Evolutionary conservation across 2,113 vertebrate species (phyloP), one percentile per base, ranked within the genome.

Genomic region (Semnopithecus entellus): DNA sequence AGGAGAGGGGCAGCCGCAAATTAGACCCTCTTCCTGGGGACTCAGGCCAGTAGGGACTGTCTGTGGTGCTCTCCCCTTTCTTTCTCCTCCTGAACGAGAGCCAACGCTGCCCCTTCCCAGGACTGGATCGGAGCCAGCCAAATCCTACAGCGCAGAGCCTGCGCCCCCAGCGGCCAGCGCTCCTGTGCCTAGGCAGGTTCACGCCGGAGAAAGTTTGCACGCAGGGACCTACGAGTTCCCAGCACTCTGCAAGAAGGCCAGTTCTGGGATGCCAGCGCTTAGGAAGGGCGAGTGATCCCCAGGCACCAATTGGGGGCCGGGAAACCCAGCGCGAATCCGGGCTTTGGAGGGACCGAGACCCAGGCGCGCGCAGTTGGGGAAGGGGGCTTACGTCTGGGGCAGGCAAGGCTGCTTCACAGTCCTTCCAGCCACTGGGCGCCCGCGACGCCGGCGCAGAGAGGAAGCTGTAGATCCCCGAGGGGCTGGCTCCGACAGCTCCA

Each of bases 171-270:
- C 17, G 40, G 70, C n/a, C 8, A 16, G 27, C 38, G 3, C 35
- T 12, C 0, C 30, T 0, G 43, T 1, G 75, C 76, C 75, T 0
- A 0, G 6, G 17, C 6, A 0, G 17, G 30, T 18, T 25, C 4
- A 45, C 35, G 32, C 64, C 4, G 0, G 52, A 30, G 70, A 14
- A 68, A 85, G 96, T 97, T 79, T 50, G 73, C 45, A 3, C 16
- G 2, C 45, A 1, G 84, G 52, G 14, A 12, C 32, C 1, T 76
- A 0, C 48, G 43, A 64, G 48, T 50, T 48, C 20, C 50, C 80
- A 1, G 80, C n/a, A 7, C 70, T 45, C 38, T 2, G 83, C 87
- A 3, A 18, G 57, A 0, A 30, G 32, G 73, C 25, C 2, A 23
- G 45, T 35, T 7, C 35, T 5, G 79, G 6, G 45, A 23, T 27